These are phyloP conservation scores for Harpegnathos saltator DNA, from an alignment of 1,140 invertebrate genomes.

Conservation along the genomic window DNA sequence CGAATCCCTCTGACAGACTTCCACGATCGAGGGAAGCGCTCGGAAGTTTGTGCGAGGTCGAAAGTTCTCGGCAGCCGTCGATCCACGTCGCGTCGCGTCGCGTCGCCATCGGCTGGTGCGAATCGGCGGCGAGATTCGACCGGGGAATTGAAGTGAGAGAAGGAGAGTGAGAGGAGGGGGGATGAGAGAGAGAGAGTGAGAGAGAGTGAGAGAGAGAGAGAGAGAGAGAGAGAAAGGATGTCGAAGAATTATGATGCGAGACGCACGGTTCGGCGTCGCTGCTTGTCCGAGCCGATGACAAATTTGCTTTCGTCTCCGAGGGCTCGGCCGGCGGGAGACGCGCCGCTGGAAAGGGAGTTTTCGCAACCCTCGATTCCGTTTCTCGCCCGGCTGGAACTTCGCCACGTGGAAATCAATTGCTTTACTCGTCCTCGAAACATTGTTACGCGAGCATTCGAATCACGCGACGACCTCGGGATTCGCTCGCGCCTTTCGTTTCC, in stretches of 20 bases:
- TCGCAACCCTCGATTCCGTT: conserved; percentile 51
- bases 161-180: too few species aligned
- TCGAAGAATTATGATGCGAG: conserved; percentile 69
- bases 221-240: too few species aligned
- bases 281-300: conserved; percentile 68
- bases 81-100: conserved; percentile 1
- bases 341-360: conserved; percentile 42
- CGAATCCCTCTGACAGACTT: not conserved
- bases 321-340: conserved; percentile 24
- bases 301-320: conserved; percentile 70
- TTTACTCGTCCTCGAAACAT: conserved; percentile 68
- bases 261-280: conserved; percentile 48
- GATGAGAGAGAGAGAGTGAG: too few species aligned
- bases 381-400: conserved; percentile 68
- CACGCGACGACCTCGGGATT: conserved; percentile 58
- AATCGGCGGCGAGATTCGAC: conserved; percentile 15
- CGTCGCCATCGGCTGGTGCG: conserved; percentile 32
- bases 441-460: conserved; percentile 72
- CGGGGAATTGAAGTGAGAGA: conserved; percentile 59
- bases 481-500: too few species aligned
- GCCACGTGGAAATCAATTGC: conserved; percentile 76
- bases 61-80: conserved; percentile 42
- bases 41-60: conserved; percentile 33
- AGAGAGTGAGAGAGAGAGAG: too few species aligned
- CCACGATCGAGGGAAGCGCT: not conserved